Conservation (phyloP, 2,113 vertebrate genomes). For the Penelope pileata region DNA sequence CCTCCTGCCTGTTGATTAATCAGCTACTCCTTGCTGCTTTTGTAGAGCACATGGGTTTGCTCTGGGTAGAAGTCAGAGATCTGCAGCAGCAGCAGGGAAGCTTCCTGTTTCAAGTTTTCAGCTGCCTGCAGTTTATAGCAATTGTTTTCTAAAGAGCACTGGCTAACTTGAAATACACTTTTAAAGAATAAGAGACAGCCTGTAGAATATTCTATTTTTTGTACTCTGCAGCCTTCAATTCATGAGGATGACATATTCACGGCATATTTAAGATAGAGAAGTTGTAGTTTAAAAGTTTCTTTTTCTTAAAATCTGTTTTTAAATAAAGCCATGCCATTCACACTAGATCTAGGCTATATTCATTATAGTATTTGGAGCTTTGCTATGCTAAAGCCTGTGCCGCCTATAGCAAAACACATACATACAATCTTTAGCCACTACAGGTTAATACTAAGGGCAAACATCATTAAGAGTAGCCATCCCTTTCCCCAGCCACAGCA, state of each 20-base stretch:
- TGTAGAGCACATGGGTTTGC: neutral
- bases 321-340: neutral
- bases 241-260: fast-evolving
- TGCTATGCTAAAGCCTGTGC: neutral
- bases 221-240: neutral
- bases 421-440: fast-evolving
- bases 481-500: neutral
- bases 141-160: neutral
- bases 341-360: neutral
- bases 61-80: neutral
- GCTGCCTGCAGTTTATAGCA: neutral
- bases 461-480: neutral
- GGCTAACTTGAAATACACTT: neutral
- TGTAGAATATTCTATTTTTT: fast-evolving
- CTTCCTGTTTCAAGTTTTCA: conserved; percentile 53
- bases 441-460: neutral
- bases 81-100: neutral
- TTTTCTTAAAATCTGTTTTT: neutral
- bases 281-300: neutral
- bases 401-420: neutral
- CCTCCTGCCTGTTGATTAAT: neutral
- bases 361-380: neutral
- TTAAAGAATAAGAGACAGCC: neutral
- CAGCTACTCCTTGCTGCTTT: neutral
- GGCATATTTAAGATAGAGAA: fast-evolving